These are phyloP conservation scores for Hypomecis atomaria DNA, from an alignment of 2,888 invertebrate species.

Conservation along the genomic window DNA sequence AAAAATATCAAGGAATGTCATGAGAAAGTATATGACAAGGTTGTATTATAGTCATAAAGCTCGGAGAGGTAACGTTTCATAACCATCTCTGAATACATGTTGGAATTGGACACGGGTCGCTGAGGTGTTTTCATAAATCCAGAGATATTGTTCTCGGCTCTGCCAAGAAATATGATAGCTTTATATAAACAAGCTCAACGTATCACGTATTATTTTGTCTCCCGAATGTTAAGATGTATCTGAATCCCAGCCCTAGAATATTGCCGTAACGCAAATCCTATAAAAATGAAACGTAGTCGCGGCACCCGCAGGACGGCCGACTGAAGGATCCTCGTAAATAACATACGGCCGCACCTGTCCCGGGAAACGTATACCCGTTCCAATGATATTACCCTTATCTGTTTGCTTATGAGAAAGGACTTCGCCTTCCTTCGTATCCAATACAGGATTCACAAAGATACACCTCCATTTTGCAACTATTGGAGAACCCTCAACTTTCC, in stretches of 20 bases:
- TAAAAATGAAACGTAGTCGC: constrained; percentile 41
- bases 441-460: constrained; percentile 33
- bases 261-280: constrained; percentile 43
- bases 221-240: constrained; percentile 23
- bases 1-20: not conserved
- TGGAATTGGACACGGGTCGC: constrained; percentile 13
- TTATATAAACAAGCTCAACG: constrained; percentile 20
- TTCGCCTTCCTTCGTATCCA: constrained; percentile 32
- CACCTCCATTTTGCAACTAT: constrained; percentile 31
- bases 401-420: constrained; percentile 46
- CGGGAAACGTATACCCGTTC: constrained; percentile 39
- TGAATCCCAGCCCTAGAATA: constrained; percentile 36
- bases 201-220: constrained; percentile 17
- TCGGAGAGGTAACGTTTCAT: constrained; percentile 5
- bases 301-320: constrained; percentile 22
- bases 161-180: constrained; percentile 14
- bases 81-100: constrained; percentile 1
- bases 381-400: constrained; percentile 47
- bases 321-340: constrained; percentile 48
- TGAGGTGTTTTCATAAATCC: constrained; percentile 18
- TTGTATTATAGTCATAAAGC: constrained; percentile 5
- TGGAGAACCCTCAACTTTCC: constrained; percentile 25
- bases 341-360: constrained; percentile 48
- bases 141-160: constrained; percentile 18
- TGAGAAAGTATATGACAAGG: constrained; percentile 4